These are phyloP conservation scores for Phrynosoma blainvillii DNA, from an alignment of 2,113 vertebrate genomes.

Conservation along the genomic window DNA sequence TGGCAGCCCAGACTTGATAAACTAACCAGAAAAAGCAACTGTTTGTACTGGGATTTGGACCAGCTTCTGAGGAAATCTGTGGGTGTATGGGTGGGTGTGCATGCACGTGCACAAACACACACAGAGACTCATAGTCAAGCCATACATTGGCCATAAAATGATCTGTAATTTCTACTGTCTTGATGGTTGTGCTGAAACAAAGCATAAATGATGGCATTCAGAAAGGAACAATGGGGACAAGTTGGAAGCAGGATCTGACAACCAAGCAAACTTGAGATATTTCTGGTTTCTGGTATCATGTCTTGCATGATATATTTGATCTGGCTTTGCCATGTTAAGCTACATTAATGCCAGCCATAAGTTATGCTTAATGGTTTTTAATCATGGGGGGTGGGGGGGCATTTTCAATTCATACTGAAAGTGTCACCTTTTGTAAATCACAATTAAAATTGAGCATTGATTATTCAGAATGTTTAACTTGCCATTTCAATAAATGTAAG, in stretches of 20 bases:
- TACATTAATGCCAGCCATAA: conserved; percentile 11
- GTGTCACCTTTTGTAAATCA: conserved; percentile 38
- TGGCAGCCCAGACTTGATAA: neutral
- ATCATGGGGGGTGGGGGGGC: conserved; percentile 2
- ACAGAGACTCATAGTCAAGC: rapidly evolving
- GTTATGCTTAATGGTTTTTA: neutral
- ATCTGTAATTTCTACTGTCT: neutral
- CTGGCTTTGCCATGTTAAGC: rapidly evolving
- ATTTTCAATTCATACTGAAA: neutral
- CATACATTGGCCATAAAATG: neutral
- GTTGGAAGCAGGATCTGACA: conserved; percentile 17
- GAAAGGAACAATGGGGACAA: neutral
- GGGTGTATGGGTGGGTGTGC: neutral
- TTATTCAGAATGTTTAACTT: conserved; percentile 36
- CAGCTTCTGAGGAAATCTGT: neutral
- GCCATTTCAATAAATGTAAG: conserved; percentile 21
- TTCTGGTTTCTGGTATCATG: conserved; percentile 39
- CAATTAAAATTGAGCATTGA: conserved; percentile 46
- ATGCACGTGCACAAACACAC: rapidly evolving
- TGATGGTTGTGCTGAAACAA: neutral
- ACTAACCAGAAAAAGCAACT: neutral
- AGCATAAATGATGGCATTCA: neutral
- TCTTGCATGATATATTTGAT: neutral
- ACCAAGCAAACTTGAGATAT: rapidly evolving
- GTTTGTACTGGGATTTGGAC: neutral